Base-by-base conservation (phyloP, 2,113 vertebrate species). In the Meleagris gallopavo region DNA sequence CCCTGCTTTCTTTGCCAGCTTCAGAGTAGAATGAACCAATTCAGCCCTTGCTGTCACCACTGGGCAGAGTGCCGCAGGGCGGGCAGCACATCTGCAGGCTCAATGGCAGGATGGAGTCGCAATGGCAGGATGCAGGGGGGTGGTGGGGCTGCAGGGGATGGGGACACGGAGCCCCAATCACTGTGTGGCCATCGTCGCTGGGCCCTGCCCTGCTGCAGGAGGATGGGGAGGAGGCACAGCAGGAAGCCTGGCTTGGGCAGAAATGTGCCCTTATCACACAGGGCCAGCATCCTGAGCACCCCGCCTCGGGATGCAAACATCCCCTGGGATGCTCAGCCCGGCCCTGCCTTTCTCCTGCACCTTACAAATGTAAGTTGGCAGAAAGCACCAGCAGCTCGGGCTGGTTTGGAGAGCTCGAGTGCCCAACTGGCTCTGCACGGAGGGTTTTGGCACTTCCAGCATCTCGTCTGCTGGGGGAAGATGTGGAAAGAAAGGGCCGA, bases 391-490 rank as follows among this genome's bases (percentile, higher is more conserved):
- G 64, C 25, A 22, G 77, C 75, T 78, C 50, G 2, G 84, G 73
- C 27, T 64, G 65, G 13, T 34, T 8, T 73, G 80, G 36, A 32
- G 71, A 69, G 67, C 85, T 38, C 18, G 29, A 13, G 66, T 30
- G 38, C 54, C 57, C 0, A 0, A 19, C 13, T 0, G 0, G 58
- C 73, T 54, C 75, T 0, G 0, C 43, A 12, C 29, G 36, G 62
- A 41, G 52, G n/a, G 12, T 3, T 74, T 84, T 90, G 92, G 89
- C 84, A 73, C 58, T 75, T 73, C 36, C 62, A 72, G 81, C 77
- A 54, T 8, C 83, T 60, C 46, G 62, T 66, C n/a, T 2, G 79
- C 72, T 4, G 6, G 14, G 4, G 71, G 61, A 54, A 78, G 43
- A 34, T 2, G 46, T 20, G 78, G 71, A 58, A 78, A 83, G 72